Percentiles rank a stretch among this genome's conserved stretches.
phyloP scores from a whole-genome alignment of 1,140 invertebrate species.

The Orchestia grillus region DNA sequence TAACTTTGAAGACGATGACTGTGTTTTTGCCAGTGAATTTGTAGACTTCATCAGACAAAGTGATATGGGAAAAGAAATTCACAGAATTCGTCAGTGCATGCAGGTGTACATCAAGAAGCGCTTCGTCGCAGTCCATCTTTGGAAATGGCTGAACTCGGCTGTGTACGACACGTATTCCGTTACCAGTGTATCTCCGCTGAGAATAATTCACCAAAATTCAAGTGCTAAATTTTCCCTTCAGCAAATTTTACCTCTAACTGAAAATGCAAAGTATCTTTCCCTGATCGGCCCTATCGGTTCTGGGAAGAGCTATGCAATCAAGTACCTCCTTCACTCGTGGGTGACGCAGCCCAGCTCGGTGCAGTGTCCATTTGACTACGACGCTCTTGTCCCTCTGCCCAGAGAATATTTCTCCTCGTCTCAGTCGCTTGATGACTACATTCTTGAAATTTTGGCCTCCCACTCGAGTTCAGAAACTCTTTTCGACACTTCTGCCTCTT shows the following conservation, averaged over 20 bases:
- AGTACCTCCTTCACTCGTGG: not conserved
- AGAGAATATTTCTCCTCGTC: not conserved
- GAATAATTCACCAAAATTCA: slow-evolving; percentile 38
- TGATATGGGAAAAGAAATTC: slow-evolving; percentile 27
- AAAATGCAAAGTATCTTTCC: slow-evolving; percentile 24
- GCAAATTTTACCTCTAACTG: slow-evolving; percentile 6
- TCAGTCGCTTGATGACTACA: slow-evolving; percentile 40
- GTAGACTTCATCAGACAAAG: slow-evolving; percentile 7
- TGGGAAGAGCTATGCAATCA: not conserved
- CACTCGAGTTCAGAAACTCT: slow-evolving; percentile 20
- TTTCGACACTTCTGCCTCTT: not conserved
- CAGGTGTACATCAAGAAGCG: not conserved
- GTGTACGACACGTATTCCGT: not conserved
- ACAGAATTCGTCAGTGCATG: not conserved
- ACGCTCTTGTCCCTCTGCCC: not conserved
- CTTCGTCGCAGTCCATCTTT: not conserved
- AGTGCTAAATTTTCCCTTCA: slow-evolving; percentile 28
- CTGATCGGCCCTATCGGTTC: slow-evolving; percentile 15
- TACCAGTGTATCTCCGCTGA: not conserved
- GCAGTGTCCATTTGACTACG: slow-evolving; percentile 32
- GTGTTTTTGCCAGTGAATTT: not conserved
- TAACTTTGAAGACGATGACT: not conserved
- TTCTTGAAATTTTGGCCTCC: not conserved
- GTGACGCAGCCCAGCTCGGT: not conserved
- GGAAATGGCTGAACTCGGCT: not conserved